These are phyloP conservation scores for Melitaea athalia DNA, from an alignment of 2,888 invertebrate genomes.

Conservation along the genomic window DNA sequence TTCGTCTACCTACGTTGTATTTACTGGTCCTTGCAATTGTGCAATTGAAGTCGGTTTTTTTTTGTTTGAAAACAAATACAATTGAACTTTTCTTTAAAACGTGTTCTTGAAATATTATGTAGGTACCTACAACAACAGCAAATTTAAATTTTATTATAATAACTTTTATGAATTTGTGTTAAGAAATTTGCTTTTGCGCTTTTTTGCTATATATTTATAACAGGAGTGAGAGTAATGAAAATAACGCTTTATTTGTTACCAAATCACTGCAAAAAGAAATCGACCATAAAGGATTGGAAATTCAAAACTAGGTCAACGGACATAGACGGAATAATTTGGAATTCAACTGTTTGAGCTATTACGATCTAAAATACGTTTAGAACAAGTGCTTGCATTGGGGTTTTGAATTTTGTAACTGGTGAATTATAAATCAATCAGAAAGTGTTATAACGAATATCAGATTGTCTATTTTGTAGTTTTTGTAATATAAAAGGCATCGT, in stretches of 20 bases:
- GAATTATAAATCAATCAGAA: no score
- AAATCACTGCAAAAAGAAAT: conserved; percentile 31
- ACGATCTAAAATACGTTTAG: not conserved
- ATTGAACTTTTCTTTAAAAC: no score
- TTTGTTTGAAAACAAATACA: no score
- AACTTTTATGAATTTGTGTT: not conserved
- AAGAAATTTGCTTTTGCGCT: not conserved
- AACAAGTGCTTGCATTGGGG: not conserved
- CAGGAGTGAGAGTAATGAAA: conserved; percentile 17
- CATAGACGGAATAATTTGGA: conserved; percentile 31
- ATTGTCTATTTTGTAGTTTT: no score
- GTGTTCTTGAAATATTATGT: no score
- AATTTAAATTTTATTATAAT: no score
- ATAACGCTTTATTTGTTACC: conserved; percentile 17
- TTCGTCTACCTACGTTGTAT: no score
- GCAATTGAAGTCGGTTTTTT: no score
- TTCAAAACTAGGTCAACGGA: conserved; percentile 38
- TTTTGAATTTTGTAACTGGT: not conserved
- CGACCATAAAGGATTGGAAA: conserved; percentile 35
- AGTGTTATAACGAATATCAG: no score
- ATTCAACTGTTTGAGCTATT: conserved; percentile 19
- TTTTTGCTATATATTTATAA: conserved; percentile 22
- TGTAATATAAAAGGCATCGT: no score
- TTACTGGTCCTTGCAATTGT: no score
- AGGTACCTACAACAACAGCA: no score